Evolutionary conservation across 2,797 vertebrate species (phyloP).

Genomic region (Centroberyx gerrardi): DNA sequence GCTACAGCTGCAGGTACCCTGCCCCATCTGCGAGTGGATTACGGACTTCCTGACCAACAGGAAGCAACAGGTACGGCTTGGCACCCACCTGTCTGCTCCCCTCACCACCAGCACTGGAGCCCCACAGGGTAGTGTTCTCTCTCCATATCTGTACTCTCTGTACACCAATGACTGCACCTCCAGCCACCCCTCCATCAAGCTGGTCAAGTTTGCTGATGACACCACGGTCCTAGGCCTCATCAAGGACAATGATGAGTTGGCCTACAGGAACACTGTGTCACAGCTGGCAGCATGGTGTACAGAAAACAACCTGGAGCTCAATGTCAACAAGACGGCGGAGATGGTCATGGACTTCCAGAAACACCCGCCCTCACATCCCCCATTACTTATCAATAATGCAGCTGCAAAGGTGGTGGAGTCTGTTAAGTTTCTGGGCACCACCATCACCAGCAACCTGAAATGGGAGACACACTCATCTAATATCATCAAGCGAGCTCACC

Average conservation of each 20-base stretch:
- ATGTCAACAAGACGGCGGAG: not conserved
- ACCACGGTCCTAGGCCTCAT: slow-evolving; percentile 6
- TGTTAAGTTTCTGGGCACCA: slow-evolving; percentile 4
- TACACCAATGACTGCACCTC: not conserved
- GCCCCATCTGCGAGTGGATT: not conserved
- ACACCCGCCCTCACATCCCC: not conserved
- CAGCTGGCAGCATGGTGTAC: slow-evolving; percentile 5
- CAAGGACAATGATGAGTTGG: not conserved
- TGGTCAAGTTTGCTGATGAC: no score
- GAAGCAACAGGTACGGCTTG: slow-evolving; percentile 5
- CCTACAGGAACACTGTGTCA: slow-evolving; percentile 1
- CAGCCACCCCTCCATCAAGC: not conserved
- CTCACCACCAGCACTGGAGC: slow-evolving; percentile 3
- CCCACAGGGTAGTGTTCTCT: no score
- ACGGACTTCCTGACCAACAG: not conserved
- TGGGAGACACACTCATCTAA: not conserved
- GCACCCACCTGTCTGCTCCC: not conserved
- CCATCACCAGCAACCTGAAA: not conserved
- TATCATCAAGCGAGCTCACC: not conserved
- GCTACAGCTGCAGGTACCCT: slow-evolving; percentile 13
- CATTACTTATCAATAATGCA: not conserved
- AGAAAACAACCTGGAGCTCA: no score
- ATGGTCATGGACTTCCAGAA: not conserved
- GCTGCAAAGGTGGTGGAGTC: not conserved
- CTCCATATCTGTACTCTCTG: not conserved